phyloP scores from a whole-genome alignment of 1,140 invertebrate genomes.

The Trichomalopsis sarcophagae region DNA sequence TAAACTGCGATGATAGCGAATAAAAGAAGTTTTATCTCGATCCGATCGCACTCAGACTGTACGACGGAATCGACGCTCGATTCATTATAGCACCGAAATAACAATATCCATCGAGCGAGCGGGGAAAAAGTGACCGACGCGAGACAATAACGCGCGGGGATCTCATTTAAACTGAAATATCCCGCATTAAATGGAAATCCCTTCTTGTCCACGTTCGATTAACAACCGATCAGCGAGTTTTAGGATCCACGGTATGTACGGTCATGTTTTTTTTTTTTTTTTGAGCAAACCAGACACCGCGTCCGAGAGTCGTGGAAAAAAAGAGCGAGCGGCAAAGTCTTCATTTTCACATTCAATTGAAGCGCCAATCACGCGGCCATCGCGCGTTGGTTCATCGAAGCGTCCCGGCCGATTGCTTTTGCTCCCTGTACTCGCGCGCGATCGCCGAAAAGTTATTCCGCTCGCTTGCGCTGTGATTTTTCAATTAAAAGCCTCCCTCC shows the following conservation, averaged over 20 bases:
- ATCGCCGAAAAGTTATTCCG: slow-evolving; percentile 36
- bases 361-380: slow-evolving; percentile 48
- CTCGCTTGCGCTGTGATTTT: slow-evolving; percentile 41
- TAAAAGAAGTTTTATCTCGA: neutral
- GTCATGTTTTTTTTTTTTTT: neutral
- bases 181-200: neutral
- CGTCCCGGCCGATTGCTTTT: slow-evolving; percentile 37
- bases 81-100: neutral
- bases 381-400: slow-evolving; percentile 14
- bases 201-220: neutral
- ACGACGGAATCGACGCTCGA: neutral
- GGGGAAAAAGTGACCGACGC: no score
- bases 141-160: no score
- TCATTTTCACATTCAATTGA: slow-evolving; percentile 52
- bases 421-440: neutral
- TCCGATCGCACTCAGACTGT: neutral
- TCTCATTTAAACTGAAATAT: no score
- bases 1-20: no score
- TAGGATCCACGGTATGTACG: neutral
- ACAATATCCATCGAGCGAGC: no score
- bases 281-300: neutral
- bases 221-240: neutral
- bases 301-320: neutral
- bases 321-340: slow-evolving; percentile 22
- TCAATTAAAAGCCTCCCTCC: slow-evolving; percentile 45